Evolutionary conservation across 2,797 vertebrate genomes (phyloP), one percentile per base, ranked within the genome.

Genomic region (Synaphobranchus kaupii): DNA sequence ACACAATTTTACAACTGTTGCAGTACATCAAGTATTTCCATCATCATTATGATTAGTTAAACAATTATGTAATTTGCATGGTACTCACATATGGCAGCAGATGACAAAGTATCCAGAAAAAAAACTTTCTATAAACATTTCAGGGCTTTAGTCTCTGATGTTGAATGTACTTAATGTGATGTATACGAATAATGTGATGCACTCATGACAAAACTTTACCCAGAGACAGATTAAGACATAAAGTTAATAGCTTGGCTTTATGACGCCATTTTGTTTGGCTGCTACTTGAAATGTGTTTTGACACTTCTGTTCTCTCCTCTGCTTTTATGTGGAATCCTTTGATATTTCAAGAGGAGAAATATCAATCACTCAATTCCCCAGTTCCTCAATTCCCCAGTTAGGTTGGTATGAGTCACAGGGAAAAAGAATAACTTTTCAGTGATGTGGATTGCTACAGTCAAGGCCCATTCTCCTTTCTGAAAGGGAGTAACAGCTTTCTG

Each of bases 241-340:
- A 73, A 34, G 31, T 34, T 73, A 73, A 73, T 73, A 34, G 68
- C 78, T 17, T 31, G 52, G 25, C 54, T 82, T 84, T 84, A 15
- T 34, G 54, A 7, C 13, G 39, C 50, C 44, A 68, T 66, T 87
- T 47, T 50, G 83, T 87, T 84, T 84, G 63, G 76, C 83, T 48
- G 82, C 63, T 84, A 8, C 84, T 87, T 84, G 22, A 87, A 87
- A 84, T 73, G 47, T n/a, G 52, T 73, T 81, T 56, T 83, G 80
- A 87, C 73, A 87, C n/a, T 80, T 84, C 48, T 48, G 60, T 87
- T 73, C n/a, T 44, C 22, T 34, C 86, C 66, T 84, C 9, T 60
- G 52, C 52, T 48, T 13, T 28, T 84, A 84, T 76, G 48, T 87
- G 82, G 34, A 52, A 34, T 20, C n/a, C 82, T 87, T 87, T 84